Percentiles rank a stretch among this genome's conserved stretches.
phyloP scores from a whole-genome alignment of 2,113 vertebrate species.

The Thryonomys swinderianus region DNA sequence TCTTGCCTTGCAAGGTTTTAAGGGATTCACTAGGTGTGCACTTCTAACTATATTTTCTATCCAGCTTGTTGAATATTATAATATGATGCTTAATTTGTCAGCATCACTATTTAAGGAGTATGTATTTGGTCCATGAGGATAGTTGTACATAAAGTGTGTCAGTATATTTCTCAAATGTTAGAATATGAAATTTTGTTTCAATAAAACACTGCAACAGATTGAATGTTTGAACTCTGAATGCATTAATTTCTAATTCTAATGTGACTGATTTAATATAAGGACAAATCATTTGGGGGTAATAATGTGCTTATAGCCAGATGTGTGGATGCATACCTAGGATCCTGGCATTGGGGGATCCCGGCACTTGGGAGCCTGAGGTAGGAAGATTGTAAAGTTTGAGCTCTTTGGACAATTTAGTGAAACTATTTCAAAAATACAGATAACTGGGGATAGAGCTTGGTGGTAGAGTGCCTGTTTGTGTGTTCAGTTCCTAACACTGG shows the following conservation, averaged over 20 bases:
- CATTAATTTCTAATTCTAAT: not conserved
- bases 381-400: not conserved
- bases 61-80: conserved; percentile 26
- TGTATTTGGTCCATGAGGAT: not conserved
- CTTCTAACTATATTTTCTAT: conserved; percentile 53
- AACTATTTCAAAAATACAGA: not conserved
- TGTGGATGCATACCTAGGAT: too few species aligned
- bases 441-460: not conserved
- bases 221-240: conserved; percentile 2
- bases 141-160: not conserved
- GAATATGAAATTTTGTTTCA: conserved; percentile 36
- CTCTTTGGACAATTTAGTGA: not conserved
- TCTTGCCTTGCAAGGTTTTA: conserved; percentile 60
- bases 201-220: not conserved
- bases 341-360: not conserved
- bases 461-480: not conserved
- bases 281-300: not conserved
- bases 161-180: conserved; percentile 24
- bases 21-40: conserved; percentile 33
- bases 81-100: conserved; percentile 8
- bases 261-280: conserved; percentile 15
- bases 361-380: not conserved
- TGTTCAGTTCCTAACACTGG: not conserved
- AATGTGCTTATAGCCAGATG: not conserved
- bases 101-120: conserved; percentile 23